These are phyloP conservation scores for Pollenia angustigena DNA, from an alignment of 2,888 invertebrate species.

Conservation along the genomic window DNA sequence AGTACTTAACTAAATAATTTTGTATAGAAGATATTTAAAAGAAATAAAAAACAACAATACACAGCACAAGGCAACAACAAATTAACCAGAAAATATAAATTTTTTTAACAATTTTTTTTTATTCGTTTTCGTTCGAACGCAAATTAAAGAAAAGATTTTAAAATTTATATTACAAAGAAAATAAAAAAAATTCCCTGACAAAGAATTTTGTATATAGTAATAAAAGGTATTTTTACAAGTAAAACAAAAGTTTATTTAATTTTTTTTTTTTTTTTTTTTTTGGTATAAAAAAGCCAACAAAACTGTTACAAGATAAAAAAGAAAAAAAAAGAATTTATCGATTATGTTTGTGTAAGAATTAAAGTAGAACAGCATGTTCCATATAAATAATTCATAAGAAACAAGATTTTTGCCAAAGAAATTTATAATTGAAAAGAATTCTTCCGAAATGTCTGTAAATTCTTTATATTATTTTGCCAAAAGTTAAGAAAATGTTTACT, in stretches of 20 bases:
- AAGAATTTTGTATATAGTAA: conserved; percentile 39
- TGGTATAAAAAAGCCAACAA: conserved; percentile 37
- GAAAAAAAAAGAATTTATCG: conserved; percentile 50
- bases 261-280: neutral
- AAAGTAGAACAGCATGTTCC: conserved; percentile 41
- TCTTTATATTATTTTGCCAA: neutral
- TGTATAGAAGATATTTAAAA: conserved; percentile 48
- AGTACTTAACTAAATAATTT: conserved; percentile 69
- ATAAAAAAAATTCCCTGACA: conserved; percentile 39
- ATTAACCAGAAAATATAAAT: conserved; percentile 50
- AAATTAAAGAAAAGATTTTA: neutral
- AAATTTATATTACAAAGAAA: conserved; percentile 30
- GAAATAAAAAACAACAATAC: conserved; percentile 37
- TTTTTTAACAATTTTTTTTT: conserved; percentile 34
- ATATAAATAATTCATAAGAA: conserved; percentile 11
- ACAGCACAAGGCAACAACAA: conserved; percentile 55
- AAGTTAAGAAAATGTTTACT: neutral
- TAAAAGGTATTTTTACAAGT: conserved; percentile 40
- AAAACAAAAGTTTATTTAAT: conserved; percentile 7
- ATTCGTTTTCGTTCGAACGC: conserved; percentile 26
- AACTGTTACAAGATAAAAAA: conserved; percentile 27
- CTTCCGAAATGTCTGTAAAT: neutral
- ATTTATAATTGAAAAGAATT: neutral
- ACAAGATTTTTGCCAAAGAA: neutral
- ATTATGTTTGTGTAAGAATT: conserved; percentile 50